Conservation (phyloP, 1,140 invertebrate genomes). For the Zophobas atratus region DNA sequence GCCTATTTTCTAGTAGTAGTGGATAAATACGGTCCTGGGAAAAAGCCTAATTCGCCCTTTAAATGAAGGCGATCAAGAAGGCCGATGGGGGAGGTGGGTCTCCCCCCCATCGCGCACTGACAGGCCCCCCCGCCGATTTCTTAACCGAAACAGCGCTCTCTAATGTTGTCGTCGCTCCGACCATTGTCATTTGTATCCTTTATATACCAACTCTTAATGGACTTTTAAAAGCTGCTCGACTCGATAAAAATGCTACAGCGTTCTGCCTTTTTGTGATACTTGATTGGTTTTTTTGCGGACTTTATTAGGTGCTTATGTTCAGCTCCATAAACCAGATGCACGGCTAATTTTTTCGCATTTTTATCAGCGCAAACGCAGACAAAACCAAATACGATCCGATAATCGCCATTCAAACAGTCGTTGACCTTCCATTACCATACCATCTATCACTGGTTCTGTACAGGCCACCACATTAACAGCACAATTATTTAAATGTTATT, state of each 20-base stretch:
- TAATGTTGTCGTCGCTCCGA: conserved; percentile 56
- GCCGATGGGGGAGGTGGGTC: conserved; percentile 20
- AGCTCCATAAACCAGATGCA: conserved; percentile 35
- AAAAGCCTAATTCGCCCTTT: neutral
- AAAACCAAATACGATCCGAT: conserved; percentile 7
- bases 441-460: neutral
- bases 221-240: conserved; percentile 47
- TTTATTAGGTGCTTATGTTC: conserved; percentile 40
- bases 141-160: conserved; percentile 55
- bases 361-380: neutral
- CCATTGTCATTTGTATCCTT: conserved; percentile 57
- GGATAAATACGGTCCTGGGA: no score
- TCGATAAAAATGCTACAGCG: conserved; percentile 42
- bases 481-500: conserved; percentile 18
- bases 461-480: conserved; percentile 1
- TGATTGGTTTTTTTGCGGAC: conserved; percentile 38
- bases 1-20: neutral
- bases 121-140: conserved; percentile 47
- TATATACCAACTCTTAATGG: conserved; percentile 51
- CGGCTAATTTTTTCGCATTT: conserved; percentile 16
- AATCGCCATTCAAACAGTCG: conserved; percentile 3
- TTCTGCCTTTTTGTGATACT: conserved; percentile 31
- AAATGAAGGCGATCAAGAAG: conserved; percentile 1
- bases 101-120: conserved; percentile 47
- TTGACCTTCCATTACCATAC: conserved; percentile 5